Evolutionary conservation across 2,797 vertebrate genomes (phyloP), one percentile per base, ranked within the genome.

Genomic region (Rhynchotus rufescens): DNA sequence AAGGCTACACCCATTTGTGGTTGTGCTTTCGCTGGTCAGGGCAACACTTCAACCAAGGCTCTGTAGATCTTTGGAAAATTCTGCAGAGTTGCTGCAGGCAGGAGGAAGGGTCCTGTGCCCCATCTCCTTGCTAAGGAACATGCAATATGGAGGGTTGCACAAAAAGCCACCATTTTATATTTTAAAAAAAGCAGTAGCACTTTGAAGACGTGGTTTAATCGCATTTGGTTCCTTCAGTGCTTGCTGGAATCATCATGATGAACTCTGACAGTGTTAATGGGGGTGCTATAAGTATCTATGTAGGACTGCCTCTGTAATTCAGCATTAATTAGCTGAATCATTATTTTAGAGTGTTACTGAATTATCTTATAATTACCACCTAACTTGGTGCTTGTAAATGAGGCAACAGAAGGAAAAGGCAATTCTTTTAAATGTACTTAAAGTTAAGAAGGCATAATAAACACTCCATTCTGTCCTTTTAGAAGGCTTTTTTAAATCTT

Each of bases 271-370:
- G 80, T 94, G 90, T 91, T 96, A 96, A 96, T 96, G 93, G 94
- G 90, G 96, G 92, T 96, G 93, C 91, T 96, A 87, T 69, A 95
- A 95, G 96, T 94, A 90, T 92, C 95, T 94, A 82, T 96, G 93
- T 94, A 96, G 95, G 84, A 94, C 94, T 96, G 95, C 93, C 94
- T 96, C 94, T 94, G 93, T 94, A 96, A 95, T 96, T 96, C 95
- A 95, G 95, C 94, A 95, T 97, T 95, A 96, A 97, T 96, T 96
- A 96, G 84, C 95, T 91, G 89, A 96, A 96, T 96, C 94, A 95
- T 96, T 96, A 97, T 97, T 97, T 96, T 96, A 95, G 96, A 96
- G 92, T 96, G 95, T 96, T 96, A 93, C 90, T 93, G 93, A 95
- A 96, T 96, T 95, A 96, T 95, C 95, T 96, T 94, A 95, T 96